Percentiles rank a stretch among this genome's conserved stretches.
phyloP scores from a whole-genome alignment of 2,113 vertebrate genomes.

The Acanthisitta chloris region DNA sequence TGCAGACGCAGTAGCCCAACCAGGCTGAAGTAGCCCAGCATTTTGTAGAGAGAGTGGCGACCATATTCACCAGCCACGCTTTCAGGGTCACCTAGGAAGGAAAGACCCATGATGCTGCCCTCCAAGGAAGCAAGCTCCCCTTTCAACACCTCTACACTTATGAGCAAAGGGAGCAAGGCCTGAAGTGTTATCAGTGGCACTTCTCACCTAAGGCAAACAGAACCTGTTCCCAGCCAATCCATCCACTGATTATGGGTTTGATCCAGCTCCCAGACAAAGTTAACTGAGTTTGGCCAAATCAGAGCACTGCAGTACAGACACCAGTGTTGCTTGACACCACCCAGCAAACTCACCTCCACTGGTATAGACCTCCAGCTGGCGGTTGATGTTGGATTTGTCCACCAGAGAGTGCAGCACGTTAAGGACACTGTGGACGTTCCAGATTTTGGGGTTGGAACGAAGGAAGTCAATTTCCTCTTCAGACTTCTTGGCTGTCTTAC shows the following conservation, averaged over 20 bases:
- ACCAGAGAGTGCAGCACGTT: constrained; percentile 97
- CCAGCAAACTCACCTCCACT: constrained; percentile 85
- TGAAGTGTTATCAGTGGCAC: background rate
- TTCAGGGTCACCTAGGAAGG: constrained; percentile 88
- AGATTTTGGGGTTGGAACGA: constrained; percentile 97
- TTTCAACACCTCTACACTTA: background rate
- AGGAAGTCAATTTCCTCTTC: constrained; percentile 98
- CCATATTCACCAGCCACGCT: constrained; percentile 99
- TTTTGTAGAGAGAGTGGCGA: constrained; percentile 96
- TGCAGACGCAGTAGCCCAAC: constrained; percentile 94
- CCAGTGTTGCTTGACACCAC: background rate
- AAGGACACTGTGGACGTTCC: constrained; percentile 98
- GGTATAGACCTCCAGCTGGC: constrained; percentile 96
- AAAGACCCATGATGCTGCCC: background rate
- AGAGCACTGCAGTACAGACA: background rate
- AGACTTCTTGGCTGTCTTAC: constrained; percentile 95
- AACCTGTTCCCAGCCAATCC: background rate
- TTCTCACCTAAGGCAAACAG: background rate
- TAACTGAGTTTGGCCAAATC: background rate
- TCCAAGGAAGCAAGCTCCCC: background rate
- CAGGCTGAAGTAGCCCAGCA: constrained; percentile 98
- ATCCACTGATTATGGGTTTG: background rate
- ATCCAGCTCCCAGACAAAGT: background rate
- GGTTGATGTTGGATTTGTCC: constrained; percentile 98
- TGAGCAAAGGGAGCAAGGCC: background rate